Conservation (phyloP, 2,113 vertebrate genomes). For the Halichoerus grypus region DNA sequence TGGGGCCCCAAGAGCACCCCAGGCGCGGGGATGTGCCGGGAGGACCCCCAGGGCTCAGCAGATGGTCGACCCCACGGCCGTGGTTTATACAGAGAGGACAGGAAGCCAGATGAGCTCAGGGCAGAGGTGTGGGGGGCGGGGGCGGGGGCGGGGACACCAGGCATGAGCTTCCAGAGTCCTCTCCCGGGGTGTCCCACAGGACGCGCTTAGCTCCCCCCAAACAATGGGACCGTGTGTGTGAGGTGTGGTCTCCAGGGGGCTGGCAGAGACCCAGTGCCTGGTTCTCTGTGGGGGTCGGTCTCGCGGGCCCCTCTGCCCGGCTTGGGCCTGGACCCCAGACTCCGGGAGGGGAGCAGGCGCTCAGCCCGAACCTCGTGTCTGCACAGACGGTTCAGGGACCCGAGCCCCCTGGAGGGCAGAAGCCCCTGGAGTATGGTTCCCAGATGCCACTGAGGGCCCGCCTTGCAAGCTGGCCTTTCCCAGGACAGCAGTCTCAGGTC, state of each 20-base stretch:
- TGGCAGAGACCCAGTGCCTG: background rate
- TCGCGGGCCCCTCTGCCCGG: accelerated
- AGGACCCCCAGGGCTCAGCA: background rate
- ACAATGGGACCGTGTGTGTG: accelerated
- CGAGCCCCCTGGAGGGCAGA: too few species aligned
- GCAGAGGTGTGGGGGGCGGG: too few species aligned
- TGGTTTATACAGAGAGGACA: background rate
- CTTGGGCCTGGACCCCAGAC: accelerated
- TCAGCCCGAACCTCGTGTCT: background rate
- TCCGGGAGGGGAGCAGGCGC: background rate
- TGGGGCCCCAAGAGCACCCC: background rate
- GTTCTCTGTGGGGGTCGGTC: background rate
- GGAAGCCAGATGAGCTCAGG: background rate
- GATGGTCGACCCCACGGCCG: accelerated
- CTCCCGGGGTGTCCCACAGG: background rate
- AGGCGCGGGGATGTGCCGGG: accelerated
- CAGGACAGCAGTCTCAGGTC: background rate
- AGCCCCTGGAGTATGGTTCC: too few species aligned
- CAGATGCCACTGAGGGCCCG: accelerated
- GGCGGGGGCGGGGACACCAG: background rate
- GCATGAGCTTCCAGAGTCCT: background rate
- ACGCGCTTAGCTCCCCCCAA: background rate
- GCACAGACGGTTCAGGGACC: background rate
- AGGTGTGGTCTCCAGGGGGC: background rate
- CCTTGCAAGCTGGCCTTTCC: background rate